Evolutionary conservation across 2,888 invertebrate species (phyloP), one percentile per base, ranked within the genome.

Genomic region (Toxonevra muliebris): DNA sequence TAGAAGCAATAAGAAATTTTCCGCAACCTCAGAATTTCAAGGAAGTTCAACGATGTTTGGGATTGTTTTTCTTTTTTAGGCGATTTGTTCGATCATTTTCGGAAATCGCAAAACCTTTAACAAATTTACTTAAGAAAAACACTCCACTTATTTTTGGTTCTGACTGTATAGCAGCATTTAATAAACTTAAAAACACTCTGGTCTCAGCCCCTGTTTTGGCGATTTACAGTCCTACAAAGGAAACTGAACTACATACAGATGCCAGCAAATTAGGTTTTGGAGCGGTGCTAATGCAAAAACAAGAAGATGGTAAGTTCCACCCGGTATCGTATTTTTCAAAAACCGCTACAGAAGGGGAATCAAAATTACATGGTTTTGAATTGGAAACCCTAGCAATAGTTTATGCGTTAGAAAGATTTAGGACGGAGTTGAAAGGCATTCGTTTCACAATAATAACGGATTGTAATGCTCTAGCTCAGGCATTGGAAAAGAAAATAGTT

Each of bases 341-440:
- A 42, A 55, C 43, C 2, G 41, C 66, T 8, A 57, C 66, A 1
- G 57, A 41, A 1, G 45, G 3, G 9, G 68, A 72, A 68, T 65
- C 73, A 11, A 60, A 73, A 4, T 78, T 77, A 60, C 76, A 79
- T 59, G 79, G 77, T 61, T 82, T 82, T 66, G 81, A 84, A 54
- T 70, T 83, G 0, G 76, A 83, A 65, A 80, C 81, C 0, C 42
- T 71, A 8, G 69, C 66, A 9, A 58, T 60, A 45, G 52, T 65
- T 66, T 82, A 61, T 54, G 66, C 69, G 12, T 13, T 74, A 1
- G 69, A 71, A 41, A 54, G 71, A 45, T 66, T 74, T 59, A 40
- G 62, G 19, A 69, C 63, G n/a, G 61, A 71, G 19, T 57, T 73
- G 10, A 42, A 68, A 15, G 71, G 72, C 1, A 63, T 71, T 1